Evolutionary conservation across 2,797 vertebrate species (phyloP).

Genomic region (Lateolabrax maculatus): DNA sequence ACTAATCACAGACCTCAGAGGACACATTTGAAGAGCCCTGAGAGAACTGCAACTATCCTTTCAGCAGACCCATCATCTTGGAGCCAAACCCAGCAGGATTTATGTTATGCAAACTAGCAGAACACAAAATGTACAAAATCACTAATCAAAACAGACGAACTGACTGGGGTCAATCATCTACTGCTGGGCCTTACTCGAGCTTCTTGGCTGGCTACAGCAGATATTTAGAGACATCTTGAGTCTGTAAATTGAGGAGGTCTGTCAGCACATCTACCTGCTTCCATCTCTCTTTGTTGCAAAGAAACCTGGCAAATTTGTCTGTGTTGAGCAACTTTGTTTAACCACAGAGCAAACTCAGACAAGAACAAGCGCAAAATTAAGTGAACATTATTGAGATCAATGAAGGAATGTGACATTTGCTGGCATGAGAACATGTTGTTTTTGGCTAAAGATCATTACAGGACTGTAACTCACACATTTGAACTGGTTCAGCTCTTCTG

Average conservation of each 20-base stretch:
- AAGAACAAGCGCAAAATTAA: neutral
- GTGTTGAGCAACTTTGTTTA: neutral
- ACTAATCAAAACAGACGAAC: neutral
- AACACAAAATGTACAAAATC: neutral
- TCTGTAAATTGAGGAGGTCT: neutral
- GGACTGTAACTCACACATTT: neutral
- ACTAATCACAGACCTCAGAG: conserved; percentile 24
- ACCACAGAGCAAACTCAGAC: too few relatives aligned
- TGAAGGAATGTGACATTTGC: neutral
- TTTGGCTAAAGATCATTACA: conserved; percentile 2
- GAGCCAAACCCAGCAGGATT: neutral
- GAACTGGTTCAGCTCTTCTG: conserved; percentile 1
- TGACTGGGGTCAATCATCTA: conserved; percentile 27
- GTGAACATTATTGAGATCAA: neutral
- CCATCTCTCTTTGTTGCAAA: conserved; percentile 14
- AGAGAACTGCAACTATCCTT: conserved; percentile 10
- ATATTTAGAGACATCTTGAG: conserved; percentile 4
- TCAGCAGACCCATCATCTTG: conserved; percentile 6
- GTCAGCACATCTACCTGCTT: conserved; percentile 19
- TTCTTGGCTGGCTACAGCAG: conserved; percentile 14
- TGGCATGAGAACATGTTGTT: conserved; percentile 20
- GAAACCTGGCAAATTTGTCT: conserved; percentile 12
- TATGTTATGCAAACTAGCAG: conserved; percentile 11
- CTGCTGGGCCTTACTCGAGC: neutral
- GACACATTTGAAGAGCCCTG: neutral